Evolutionary conservation across 2,888 invertebrate species (phyloP).

Genomic region (Cylloceria caligata): DNA sequence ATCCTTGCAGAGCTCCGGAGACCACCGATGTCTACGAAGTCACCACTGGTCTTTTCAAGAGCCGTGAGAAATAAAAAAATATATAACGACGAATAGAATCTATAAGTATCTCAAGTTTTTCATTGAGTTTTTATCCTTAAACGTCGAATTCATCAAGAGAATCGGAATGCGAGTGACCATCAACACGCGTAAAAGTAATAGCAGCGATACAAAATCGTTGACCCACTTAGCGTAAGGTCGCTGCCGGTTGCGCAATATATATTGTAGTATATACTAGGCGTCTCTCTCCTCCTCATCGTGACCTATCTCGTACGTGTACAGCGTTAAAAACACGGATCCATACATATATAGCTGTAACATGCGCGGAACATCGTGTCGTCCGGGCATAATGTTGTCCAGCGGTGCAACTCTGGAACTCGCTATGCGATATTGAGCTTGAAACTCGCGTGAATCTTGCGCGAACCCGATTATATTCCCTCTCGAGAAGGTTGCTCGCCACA

Average conservation of each 20-base stretch:
- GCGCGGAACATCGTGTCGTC: not conserved
- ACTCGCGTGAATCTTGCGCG: conserved; percentile 48
- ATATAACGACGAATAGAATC: conserved; percentile 14
- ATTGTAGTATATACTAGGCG: no score
- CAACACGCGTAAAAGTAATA: conserved; percentile 1
- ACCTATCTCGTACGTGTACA: conserved; percentile 13
- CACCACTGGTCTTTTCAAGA: conserved; percentile 13
- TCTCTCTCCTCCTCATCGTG: conserved; percentile 9
- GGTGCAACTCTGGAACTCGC: not conserved
- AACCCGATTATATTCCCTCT: conserved; percentile 49
- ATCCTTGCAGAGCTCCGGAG: conserved; percentile 42
- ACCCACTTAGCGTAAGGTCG: conserved; percentile 71
- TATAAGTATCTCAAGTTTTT: conserved; percentile 3
- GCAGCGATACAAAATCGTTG: conserved; percentile 69
- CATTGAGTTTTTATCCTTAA: conserved; percentile 39
- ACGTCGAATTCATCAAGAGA: conserved; percentile 41
- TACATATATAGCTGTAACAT: not conserved
- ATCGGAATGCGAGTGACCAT: conserved; percentile 8
- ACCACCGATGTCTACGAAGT: not conserved
- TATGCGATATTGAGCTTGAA: conserved; percentile 39
- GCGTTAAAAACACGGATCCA: conserved; percentile 7
- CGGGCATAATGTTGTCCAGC: not conserved
- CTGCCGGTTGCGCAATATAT: conserved; percentile 70
- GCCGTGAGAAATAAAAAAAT: conserved; percentile 20
- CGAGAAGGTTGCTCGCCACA: conserved; percentile 53